Percentiles rank a stretch among this genome's conserved stretches.
Evolutionary conservation across 1,140 invertebrate species (phyloP).

Genomic region (Dysdera silvatica): DNA sequence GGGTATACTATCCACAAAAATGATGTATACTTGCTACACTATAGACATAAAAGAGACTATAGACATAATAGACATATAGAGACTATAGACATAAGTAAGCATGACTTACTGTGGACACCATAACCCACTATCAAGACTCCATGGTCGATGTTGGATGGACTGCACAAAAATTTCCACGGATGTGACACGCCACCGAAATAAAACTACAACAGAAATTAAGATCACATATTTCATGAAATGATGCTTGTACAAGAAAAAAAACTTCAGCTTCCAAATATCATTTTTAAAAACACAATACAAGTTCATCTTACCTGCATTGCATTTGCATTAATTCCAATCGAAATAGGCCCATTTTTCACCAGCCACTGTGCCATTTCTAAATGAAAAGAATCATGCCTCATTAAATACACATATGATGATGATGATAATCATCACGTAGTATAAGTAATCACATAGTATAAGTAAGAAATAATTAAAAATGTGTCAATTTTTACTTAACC

Average conservation of each 20-base stretch:
- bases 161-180: slow-evolving; percentile 81
- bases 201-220: slow-evolving; percentile 53
- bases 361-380: slow-evolving; percentile 85
- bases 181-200: slow-evolving; percentile 95
- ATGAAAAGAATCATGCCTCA: slow-evolving; percentile 8
- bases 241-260: not conserved
- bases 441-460: no score
- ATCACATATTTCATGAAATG: not conserved
- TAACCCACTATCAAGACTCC: slow-evolving; percentile 76
- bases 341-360: slow-evolving; percentile 83
- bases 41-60: no score
- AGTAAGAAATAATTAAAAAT: no score
- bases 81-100: no score
- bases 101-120: slow-evolving; percentile 30
- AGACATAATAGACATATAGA: no score
- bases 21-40: slow-evolving; percentile 9
- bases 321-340: slow-evolving; percentile 95
- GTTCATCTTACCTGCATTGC: slow-evolving; percentile 68
- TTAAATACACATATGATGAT: not conserved
- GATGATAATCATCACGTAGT: no score
- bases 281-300: not conserved
- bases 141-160: slow-evolving; percentile 70
- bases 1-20: slow-evolving; percentile 28
- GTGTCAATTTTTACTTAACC: no score
- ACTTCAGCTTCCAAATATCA: not conserved